phyloP scores from a whole-genome alignment of 1,140 invertebrate genomes.

The Teleopsis dalmanni region DNA sequence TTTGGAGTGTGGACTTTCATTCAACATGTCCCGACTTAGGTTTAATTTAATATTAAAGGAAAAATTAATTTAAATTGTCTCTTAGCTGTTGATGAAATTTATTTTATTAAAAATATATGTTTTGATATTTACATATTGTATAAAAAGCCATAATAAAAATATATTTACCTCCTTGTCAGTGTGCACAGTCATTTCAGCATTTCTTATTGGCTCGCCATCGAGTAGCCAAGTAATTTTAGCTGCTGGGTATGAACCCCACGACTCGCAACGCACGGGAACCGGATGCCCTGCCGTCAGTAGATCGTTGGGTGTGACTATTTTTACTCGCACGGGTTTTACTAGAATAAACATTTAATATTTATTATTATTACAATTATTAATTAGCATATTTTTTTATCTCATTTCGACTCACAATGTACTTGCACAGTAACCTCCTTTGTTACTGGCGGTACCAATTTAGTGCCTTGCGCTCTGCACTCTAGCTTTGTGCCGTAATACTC shows the following conservation, averaged over 20 bases:
- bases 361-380: background rate
- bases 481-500: conserved; percentile 55
- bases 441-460: conserved; percentile 49
- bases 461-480: conserved; percentile 63
- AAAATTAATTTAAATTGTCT: no score
- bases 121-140: no score
- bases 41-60: no score
- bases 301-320: conserved; percentile 55
- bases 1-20: no score
- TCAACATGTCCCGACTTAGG: no score
- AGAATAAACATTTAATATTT: conserved; percentile 14
- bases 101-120: no score
- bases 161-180: conserved; percentile 39
- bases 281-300: conserved; percentile 55
- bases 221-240: conserved; percentile 65
- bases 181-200: conserved; percentile 41
- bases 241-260: conserved; percentile 64
- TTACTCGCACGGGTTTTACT: conserved; percentile 66
- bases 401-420: conserved; percentile 55
- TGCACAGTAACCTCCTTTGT: conserved; percentile 56
- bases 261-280: conserved; percentile 58
- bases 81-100: no score
- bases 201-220: conserved; percentile 56
- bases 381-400: background rate
- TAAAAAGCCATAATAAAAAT: no score